A percentile compares a stretch with the other conserved stretches of the same genome.
Conservation (phyloP, 2,888 invertebrate genomes). For the Drosophila barbarae region DNA sequence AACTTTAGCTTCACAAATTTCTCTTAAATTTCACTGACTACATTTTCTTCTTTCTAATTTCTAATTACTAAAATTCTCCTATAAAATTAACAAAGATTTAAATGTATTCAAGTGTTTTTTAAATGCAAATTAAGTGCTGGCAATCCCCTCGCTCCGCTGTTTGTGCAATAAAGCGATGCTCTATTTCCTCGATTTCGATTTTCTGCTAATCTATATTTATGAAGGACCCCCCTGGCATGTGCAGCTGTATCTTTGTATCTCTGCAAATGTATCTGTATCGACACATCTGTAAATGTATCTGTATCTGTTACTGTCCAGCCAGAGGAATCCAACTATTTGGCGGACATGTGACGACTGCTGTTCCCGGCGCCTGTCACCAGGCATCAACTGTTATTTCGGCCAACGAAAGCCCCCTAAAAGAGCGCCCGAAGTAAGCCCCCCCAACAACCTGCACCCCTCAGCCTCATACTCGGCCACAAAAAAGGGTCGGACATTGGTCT, state of each 20-base stretch:
- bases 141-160: conserved; percentile 1
- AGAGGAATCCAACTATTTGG: conserved; percentile 23
- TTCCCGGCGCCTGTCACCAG: conserved; percentile 51
- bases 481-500: conserved; percentile 8
- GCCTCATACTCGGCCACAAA: not conserved
- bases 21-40: not conserved
- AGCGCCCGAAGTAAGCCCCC: not conserved
- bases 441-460: not conserved
- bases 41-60: not conserved
- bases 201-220: conserved; percentile 66
- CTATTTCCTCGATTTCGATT: conserved; percentile 44
- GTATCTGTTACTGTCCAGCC: conserved; percentile 9
- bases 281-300: not conserved
- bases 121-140: not conserved
- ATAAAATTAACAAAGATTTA: no score
- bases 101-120: no score
- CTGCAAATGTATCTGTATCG: not conserved
- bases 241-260: not conserved
- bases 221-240: conserved; percentile 32
- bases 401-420: conserved; percentile 12
- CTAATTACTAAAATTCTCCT: not conserved
- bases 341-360: conserved; percentile 48
- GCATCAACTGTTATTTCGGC: conserved; percentile 59
- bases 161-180: conserved; percentile 15
- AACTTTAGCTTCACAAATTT: not conserved